Conservation (phyloP, 2,888 invertebrate species). For the Hirtodrosophila alboralis region DNA sequence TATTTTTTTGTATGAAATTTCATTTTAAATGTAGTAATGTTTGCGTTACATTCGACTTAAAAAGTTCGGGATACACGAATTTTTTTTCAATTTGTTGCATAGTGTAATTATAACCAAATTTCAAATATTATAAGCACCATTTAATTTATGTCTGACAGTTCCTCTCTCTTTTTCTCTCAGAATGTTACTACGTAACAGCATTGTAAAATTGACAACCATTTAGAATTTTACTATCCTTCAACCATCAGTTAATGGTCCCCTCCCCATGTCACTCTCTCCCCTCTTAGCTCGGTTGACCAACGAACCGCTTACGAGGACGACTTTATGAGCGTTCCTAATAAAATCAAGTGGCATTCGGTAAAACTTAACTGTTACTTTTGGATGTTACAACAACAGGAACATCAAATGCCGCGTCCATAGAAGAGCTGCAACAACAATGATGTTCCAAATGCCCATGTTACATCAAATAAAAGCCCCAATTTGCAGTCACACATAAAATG, state of each 20-base stretch:
- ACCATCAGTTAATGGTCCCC: neutral
- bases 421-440: constrained; percentile 26
- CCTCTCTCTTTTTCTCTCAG: constrained; percentile 3
- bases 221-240: constrained; percentile 45
- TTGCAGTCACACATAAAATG: constrained; percentile 48
- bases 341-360: constrained; percentile 74
- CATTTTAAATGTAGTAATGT: too few species aligned
- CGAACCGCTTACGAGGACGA: constrained; percentile 50
- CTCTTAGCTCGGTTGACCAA: constrained; percentile 23
- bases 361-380: constrained; percentile 68
- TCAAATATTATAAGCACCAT: constrained; percentile 11
- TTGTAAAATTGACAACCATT: constrained; percentile 56
- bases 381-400: constrained; percentile 8
- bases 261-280: neutral
- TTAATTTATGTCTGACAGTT: constrained; percentile 19
- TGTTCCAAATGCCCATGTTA: constrained; percentile 53
- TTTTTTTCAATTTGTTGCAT: too few species aligned
- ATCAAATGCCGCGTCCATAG: neutral
- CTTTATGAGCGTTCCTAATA: constrained; percentile 71
- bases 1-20: too few species aligned
- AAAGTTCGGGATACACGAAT: too few species aligned
- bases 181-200: constrained; percentile 31
- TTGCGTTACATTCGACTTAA: too few species aligned
- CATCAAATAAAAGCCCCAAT: constrained; percentile 66
- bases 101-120: too few species aligned